A percentile compares a stretch with the other conserved stretches of the same genome.
phyloP scores from a whole-genome alignment of 1,140 invertebrate species.

The Sarcophaga peregrina region DNA sequence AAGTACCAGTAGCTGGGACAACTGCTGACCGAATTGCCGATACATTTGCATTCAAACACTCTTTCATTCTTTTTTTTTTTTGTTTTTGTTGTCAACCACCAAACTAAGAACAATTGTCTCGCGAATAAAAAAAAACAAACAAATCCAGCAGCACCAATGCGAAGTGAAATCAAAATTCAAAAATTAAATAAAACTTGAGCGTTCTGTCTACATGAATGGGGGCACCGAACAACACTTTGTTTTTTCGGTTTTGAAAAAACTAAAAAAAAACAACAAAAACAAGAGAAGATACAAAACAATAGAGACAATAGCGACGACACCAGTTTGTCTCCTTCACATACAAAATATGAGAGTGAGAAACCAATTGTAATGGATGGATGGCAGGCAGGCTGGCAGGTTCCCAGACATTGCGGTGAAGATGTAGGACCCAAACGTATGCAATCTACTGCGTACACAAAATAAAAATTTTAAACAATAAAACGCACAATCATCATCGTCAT shows the following conservation, averaged over 20 bases:
- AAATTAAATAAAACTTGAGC: neutral
- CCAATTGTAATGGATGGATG: neutral
- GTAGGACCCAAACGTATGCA: neutral
- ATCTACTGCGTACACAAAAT: neutral
- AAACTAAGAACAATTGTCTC: neutral
- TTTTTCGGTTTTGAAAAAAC: too few species aligned
- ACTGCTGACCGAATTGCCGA: constrained; percentile 6
- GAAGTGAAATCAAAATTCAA: neutral
- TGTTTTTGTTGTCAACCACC: too few species aligned
- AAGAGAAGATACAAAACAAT: constrained; percentile 12
- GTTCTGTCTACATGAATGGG: constrained; percentile 4
- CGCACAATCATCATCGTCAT: constrained; percentile 34
- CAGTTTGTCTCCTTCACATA: too few species aligned
- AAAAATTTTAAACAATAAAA: neutral
- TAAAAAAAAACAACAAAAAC: too few species aligned
- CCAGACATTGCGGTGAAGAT: neutral
- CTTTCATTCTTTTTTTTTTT: neutral
- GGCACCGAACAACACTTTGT: constrained; percentile 3
- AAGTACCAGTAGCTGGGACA: neutral
- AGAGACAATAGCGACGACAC: too few species aligned
- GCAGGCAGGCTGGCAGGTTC: neutral
- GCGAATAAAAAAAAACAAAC: neutral
- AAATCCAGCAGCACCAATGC: too few species aligned
- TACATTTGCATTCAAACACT: neutral
- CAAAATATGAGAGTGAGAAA: neutral